Base-by-base conservation (phyloP, 2,888 invertebrate genomes). In the Sialis lutaria region DNA sequence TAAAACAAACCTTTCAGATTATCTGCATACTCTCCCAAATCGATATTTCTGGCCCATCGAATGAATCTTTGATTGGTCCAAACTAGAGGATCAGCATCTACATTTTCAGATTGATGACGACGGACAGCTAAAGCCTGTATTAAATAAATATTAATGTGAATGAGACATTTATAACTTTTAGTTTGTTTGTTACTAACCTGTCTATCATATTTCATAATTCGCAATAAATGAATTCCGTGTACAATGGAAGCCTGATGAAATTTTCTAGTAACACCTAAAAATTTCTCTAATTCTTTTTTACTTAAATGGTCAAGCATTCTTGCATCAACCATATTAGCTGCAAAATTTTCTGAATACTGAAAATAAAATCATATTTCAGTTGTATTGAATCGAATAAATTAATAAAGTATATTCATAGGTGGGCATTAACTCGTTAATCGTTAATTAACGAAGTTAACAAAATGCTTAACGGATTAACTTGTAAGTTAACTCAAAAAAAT, bases 21-120 rank as follows among this genome's bases (percentile, higher is more conserved):
- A 54, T 89, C 89, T 54, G 90, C 87, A 64, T 91, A 93, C 72
- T 93, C 93, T 49, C 82, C 82, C 58, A 95, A 74, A 70, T 95
- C 92, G 61, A 95, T 92, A 63, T 85, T 86, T 58, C 88, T 76
- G 32, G 90, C 85, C 95, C 93, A 95, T 60, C 88, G 81, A 58
- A 92, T 83, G 64, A 93, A 89, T 60, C 92, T 77, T 62, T 89
- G 86, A 70, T 92, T 93, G 56, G 91, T 92, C 95, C 95, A 95
- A 46, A 95, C 91, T 55, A 93, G 73, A 44, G 92, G 91, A 69
- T 95, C 93, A 5, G 83, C 82, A 61, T 90, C 87, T 49, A 83
- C 79, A 55, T 81, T 82, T 62, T 92, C 91, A 62, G 88, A 87
- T 61, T 89, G 87, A 60, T 87, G 81, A 55, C 92, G 75, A 54